A percentile compares a stretch with the other conserved stretches of the same genome.
Conservation (phyloP, 2,797 vertebrate genomes). For the Bucorvus abyssinicus region DNA sequence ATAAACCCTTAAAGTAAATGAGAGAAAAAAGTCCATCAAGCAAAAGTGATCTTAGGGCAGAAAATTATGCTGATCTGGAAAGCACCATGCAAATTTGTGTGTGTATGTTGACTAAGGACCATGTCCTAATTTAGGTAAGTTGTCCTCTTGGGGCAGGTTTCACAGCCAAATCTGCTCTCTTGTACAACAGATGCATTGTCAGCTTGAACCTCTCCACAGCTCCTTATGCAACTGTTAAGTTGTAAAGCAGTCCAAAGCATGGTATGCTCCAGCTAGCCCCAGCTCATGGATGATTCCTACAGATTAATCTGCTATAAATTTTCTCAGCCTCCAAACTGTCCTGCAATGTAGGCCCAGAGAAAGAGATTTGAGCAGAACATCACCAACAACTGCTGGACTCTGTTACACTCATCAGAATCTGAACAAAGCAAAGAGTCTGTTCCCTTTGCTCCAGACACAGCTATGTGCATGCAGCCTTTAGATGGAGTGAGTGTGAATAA, state of each 20-base stretch:
- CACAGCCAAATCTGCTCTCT: not conserved
- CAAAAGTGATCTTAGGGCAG: not conserved
- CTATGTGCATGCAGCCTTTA: not conserved
- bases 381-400: rapidly evolving
- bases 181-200: not conserved
- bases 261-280: not conserved
- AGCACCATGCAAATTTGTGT: not conserved
- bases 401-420: not conserved
- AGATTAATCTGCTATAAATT: not conserved
- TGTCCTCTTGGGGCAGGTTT: not conserved
- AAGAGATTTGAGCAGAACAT: not conserved
- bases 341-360: not conserved
- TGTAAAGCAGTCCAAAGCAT: not conserved
- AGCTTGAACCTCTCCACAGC: not conserved
- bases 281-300: not conserved
- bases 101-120: not conserved
- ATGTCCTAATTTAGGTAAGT: not conserved
- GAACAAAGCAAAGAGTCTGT: not conserved
- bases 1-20: not conserved
- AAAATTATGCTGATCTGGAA: not conserved
- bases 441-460: not conserved
- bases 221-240: not conserved
- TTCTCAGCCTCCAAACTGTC: not conserved
- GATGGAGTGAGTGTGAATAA: not conserved
- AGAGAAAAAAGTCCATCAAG: not conserved